phyloP scores from a whole-genome alignment of 2,888 invertebrate genomes.

The Drosophila melanosoma region DNA sequence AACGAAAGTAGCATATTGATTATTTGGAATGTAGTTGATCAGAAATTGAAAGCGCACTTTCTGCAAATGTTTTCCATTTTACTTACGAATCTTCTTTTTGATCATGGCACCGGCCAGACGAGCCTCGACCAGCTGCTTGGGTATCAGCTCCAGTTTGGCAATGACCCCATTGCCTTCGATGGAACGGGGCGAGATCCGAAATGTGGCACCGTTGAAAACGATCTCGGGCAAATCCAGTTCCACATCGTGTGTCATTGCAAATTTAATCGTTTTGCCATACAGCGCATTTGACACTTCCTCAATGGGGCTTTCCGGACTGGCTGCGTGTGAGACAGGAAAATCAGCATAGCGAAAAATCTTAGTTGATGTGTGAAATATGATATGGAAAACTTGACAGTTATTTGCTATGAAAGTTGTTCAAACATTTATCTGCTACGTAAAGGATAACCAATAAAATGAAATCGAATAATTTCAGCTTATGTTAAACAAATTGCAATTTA shows the following conservation, averaged over 20 bases:
- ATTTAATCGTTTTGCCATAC: conserved; percentile 89
- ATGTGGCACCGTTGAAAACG: conserved; percentile 90
- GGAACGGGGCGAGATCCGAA: conserved; percentile 90
- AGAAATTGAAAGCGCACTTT: conserved; percentile 48
- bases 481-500: background rate
- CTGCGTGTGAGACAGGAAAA: conserved; percentile 25
- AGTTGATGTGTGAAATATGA: conserved; percentile 1
- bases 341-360: conserved; percentile 14
- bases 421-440: background rate
- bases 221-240: conserved; percentile 90
- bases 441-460: background rate
- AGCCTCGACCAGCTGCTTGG: conserved; percentile 85
- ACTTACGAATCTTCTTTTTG: conserved; percentile 84
- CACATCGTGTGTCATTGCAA: conserved; percentile 91
- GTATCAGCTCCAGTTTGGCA: conserved; percentile 90
- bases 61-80: conserved; percentile 19
- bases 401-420: conserved; percentile 51
- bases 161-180: conserved; percentile 91
- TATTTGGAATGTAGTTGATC: conserved; percentile 7
- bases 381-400: conserved; percentile 34
- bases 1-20: conserved; percentile 67
- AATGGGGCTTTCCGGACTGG: conserved; percentile 87
- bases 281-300: conserved; percentile 91
- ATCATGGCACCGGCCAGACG: conserved; percentile 88
- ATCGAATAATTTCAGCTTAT: background rate